Evolutionary conservation across 2,113 vertebrate species (phyloP), one percentile per base, ranked within the genome.

Genomic region (Cebidichthys violaceus): DNA sequence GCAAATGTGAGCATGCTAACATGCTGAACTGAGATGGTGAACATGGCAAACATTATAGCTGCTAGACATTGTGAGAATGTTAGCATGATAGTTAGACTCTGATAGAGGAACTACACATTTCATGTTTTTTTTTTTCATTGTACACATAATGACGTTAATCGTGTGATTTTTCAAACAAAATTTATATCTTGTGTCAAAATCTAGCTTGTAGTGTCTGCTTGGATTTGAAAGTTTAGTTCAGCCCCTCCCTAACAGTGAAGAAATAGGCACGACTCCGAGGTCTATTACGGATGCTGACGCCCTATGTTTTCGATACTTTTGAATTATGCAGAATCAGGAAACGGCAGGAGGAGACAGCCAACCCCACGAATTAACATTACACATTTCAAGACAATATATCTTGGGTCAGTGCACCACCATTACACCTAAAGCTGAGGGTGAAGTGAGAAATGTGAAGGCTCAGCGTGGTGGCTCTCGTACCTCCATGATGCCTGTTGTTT

Each of bases 401-500:
- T 41, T 10, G 43, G 43, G 4, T 35, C 66, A 22, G 57, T 61
- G 50, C 70, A 35, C 18, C n/a, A 10, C 24, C 24, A 37, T 45
- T 71, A 22, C 60, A 79, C 31, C 50, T 22, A 33, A 68, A 80
- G 22, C 62, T 43, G 27, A 74, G 35, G 9, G 33, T 59, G 52
- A 62, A 29, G 70, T 65, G 27, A 11, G 54, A 55, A 39, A 65
- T 33, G 41, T 65, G 74, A 65, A 66, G 68, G n/a, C 45, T 45
- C 60, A 18, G 52, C 54, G 57, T 81, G 81, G 65, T 41, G 69
- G n/a, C 61, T 76, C 76, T 81, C 77, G 22, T 35, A 31, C 70
- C 67, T 70, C 54, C 61, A 65, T 33, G 77, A 29, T 65, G 75
- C 77, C 45, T 70, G 77, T 80, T 86, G 65, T 87, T 77, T 59